Percentiles rank a stretch among this genome's conserved stretches.
Evolutionary conservation across 2,888 invertebrate genomes (phyloP).

Genomic region (Agrenia bidenticulata): DNA sequence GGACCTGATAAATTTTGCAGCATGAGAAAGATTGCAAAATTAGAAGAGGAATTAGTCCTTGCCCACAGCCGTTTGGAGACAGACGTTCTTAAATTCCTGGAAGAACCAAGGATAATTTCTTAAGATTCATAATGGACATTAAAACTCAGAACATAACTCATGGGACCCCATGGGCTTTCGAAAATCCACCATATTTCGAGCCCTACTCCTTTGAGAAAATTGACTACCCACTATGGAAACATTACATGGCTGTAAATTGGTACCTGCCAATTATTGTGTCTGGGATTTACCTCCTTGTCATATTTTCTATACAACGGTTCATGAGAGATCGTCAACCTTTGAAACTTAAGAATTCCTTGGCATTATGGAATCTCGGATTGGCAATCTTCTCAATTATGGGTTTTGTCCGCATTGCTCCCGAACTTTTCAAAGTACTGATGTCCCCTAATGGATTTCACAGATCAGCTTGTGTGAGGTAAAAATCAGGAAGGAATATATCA

Average conservation of each 20-base stretch:
- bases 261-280: conserved; percentile 18
- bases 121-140: too few species aligned
- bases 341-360: conserved; percentile 6
- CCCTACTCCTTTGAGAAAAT: conserved; percentile 37
- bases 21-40: too few species aligned
- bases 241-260: conserved; percentile 19
- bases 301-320: conserved; percentile 18
- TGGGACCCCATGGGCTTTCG: conserved; percentile 31
- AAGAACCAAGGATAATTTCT: too few species aligned
- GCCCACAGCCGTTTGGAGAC: too few species aligned
- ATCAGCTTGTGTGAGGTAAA: conserved; percentile 22
- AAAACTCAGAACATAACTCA: not conserved
- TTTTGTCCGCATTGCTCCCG: conserved; percentile 21
- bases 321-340: conserved; percentile 20
- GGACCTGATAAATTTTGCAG: too few species aligned
- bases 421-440: conserved; percentile 13
- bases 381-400: conserved; percentile 19
- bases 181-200: conserved; percentile 36
- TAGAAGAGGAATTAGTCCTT: too few species aligned
- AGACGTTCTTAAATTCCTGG: too few species aligned
- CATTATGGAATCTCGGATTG: conserved; percentile 10
- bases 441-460: conserved; percentile 13
- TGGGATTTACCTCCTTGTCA: conserved; percentile 9
- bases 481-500: not conserved
- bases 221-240: conserved; percentile 22